Percentiles rank a stretch among this genome's conserved stretches.
Evolutionary conservation across 2,113 vertebrate species (phyloP).

Genomic region (Ptilonorhynchus violaceus): DNA sequence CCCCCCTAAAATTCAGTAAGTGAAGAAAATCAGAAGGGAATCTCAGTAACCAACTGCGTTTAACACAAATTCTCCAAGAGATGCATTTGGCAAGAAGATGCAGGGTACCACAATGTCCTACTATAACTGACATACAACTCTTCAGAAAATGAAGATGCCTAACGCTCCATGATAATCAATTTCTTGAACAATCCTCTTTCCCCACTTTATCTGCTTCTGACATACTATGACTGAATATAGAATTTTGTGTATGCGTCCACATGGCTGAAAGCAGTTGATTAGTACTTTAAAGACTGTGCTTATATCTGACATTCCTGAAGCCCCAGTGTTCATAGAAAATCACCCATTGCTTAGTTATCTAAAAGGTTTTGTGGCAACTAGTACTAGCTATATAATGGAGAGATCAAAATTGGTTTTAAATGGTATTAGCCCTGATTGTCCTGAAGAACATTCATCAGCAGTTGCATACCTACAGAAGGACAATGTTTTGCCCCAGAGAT

Average conservation of each 20-base stretch:
- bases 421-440: background rate
- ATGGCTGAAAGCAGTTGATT: background rate
- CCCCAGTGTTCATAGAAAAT: background rate
- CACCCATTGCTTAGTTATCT: background rate
- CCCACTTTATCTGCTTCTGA: background rate
- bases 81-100: background rate
- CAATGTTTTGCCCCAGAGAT: background rate
- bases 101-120: background rate
- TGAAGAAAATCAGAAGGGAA: background rate
- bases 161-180: fast-evolving
- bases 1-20: background rate
- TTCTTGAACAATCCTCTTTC: background rate
- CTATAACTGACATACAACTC: background rate
- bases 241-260: background rate
- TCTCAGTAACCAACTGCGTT: background rate
- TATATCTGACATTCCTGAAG: background rate
- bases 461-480: background rate
- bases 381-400: background rate
- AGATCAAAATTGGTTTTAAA: background rate
- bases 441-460: background rate
- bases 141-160: background rate
- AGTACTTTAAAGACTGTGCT: background rate
- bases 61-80: background rate
- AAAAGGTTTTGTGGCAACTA: background rate
- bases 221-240: background rate